These are phyloP conservation scores for Stomatorhinus walkeri DNA, from an alignment of 2,797 vertebrate genomes.

Conservation along the genomic window DNA sequence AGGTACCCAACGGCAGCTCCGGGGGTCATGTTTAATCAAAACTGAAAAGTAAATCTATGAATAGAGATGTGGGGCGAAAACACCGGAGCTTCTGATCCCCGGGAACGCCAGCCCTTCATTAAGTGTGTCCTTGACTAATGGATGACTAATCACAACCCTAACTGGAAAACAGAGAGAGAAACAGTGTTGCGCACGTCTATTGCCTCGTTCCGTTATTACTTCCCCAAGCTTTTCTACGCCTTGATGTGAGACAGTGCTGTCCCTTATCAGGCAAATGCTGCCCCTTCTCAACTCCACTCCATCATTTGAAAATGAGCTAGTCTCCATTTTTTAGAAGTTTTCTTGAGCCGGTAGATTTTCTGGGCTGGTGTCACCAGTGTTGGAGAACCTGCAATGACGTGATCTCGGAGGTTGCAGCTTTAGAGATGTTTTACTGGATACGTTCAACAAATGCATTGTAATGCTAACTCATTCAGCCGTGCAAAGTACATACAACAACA, in stretches of 20 bases:
- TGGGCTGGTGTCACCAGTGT: not conserved
- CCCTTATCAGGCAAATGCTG: not conserved
- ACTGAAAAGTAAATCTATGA: slow-evolving; percentile 27
- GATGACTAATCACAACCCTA: not conserved
- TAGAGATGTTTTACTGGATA: not conserved
- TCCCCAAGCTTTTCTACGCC: not conserved
- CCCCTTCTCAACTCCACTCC: not conserved
- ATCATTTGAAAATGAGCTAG: not conserved
- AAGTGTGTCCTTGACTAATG: slow-evolving; percentile 19
- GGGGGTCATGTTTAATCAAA: slow-evolving; percentile 37
- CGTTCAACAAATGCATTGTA: not conserved
- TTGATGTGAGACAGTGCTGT: not conserved
- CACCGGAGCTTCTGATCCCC: slow-evolving; percentile 2
- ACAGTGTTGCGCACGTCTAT: not conserved
- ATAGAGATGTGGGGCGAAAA: slow-evolving; percentile 6
- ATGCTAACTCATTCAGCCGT: not conserved
- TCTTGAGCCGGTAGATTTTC: not conserved
- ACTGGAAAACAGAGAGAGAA: not conserved
- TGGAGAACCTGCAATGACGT: not conserved
- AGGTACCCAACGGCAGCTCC: slow-evolving; percentile 17
- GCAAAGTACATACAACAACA: not conserved
- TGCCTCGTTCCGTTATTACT: not conserved
- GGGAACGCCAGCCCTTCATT: not conserved
- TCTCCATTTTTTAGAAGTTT: not conserved
- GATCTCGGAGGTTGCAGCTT: not conserved